These are phyloP conservation scores for Glaucopsyche alexis DNA, from an alignment of 2,888 invertebrate species.

Conservation along the genomic window DNA sequence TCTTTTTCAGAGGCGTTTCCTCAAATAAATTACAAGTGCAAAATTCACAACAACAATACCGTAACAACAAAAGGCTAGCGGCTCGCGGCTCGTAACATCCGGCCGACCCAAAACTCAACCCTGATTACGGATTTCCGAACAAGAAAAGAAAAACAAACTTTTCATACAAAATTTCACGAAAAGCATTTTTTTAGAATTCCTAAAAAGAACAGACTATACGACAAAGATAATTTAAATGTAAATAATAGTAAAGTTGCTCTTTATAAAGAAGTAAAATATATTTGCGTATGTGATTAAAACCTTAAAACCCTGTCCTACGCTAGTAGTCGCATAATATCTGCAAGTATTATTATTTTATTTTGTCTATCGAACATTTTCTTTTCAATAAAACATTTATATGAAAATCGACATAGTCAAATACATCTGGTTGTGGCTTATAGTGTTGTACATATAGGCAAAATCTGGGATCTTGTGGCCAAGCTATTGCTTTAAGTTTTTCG, in stretches of 20 bases:
- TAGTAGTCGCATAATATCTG: conserved; percentile 39
- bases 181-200: background rate
- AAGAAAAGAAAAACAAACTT: conserved; percentile 64
- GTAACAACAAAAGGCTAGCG: conserved; percentile 78
- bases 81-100: conserved; percentile 77
- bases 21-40: conserved; percentile 81
- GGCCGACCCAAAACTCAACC: conserved; percentile 78
- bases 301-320: background rate
- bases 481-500: background rate
- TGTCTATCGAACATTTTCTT: conserved; percentile 59
- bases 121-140: conserved; percentile 79
- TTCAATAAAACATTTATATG: conserved; percentile 61
- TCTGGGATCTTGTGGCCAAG: conserved; percentile 56
- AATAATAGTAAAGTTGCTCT: conserved; percentile 8
- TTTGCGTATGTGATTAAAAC: background rate
- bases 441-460: conserved; percentile 67
- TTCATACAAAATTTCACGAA: conserved; percentile 32
- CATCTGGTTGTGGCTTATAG: conserved; percentile 65
- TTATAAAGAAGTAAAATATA: background rate
- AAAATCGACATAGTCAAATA: conserved; percentile 68
- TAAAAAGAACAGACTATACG: background rate
- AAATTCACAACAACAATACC: conserved; percentile 80
- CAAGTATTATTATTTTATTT: conserved; percentile 46
- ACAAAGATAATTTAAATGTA: background rate
- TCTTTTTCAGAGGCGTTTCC: conserved; percentile 78